Evolutionary conservation across 1,140 invertebrate species (phyloP).

Genomic region (Lysiphlebus fabarum): DNA sequence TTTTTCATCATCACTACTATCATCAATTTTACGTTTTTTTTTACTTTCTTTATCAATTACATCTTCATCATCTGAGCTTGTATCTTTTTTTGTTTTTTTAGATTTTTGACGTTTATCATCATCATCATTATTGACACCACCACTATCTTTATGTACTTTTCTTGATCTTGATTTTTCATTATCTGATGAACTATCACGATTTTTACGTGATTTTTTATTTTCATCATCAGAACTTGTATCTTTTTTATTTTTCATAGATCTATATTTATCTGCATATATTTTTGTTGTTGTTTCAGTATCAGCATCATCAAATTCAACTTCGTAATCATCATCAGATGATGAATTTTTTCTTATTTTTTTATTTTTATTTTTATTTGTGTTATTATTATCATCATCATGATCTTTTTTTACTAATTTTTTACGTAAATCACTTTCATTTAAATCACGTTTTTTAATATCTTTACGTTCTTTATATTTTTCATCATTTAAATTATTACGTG

Average conservation of each 20-base stretch:
- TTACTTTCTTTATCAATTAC: conserved; percentile 52
- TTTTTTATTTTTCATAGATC: conserved; percentile 51
- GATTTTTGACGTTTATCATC: conserved; percentile 42
- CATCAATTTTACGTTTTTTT: conserved; percentile 54
- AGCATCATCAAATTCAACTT: too few relatives aligned
- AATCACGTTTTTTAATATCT: conserved; percentile 50
- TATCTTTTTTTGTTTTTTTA: conserved; percentile 48
- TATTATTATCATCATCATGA: conserved; percentile 44
- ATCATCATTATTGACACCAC: conserved; percentile 38
- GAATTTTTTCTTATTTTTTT: conserved; percentile 60
- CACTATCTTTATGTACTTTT: conserved; percentile 56
- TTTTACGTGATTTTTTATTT: conserved; percentile 48
- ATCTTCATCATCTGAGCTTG: conserved; percentile 55
- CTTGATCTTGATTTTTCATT: conserved; percentile 49
- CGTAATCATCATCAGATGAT: conserved; percentile 64
- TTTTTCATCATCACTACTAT: conserved; percentile 68
- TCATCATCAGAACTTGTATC: conserved; percentile 64
- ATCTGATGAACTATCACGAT: conserved; percentile 51
- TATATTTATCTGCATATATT: too few relatives aligned
- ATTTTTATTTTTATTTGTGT: conserved; percentile 48
- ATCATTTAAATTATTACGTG: conserved; percentile 36
- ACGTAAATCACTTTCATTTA: conserved; percentile 48
- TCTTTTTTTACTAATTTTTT: conserved; percentile 50
- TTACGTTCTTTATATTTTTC: conserved; percentile 46
- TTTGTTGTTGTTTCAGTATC: too few relatives aligned